Percentiles rank a stretch among this genome's conserved stretches.
Conservation (phyloP, 2,888 invertebrate genomes). For the Scaeva pyrastri region DNA sequence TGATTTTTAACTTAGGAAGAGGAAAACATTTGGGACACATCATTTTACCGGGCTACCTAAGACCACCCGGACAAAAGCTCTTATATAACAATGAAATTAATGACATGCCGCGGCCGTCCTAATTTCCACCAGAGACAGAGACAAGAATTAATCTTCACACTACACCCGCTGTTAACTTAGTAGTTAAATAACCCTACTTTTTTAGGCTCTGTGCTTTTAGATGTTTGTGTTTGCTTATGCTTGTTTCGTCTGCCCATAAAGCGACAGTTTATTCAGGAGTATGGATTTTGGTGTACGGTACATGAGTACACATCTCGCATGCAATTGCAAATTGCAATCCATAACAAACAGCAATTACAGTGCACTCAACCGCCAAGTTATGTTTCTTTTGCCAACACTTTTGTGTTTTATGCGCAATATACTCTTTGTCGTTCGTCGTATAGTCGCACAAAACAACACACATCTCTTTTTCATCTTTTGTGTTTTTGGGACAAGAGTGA, state of each 20-base stretch:
- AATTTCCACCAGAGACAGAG: neutral
- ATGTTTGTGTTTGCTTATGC: neutral
- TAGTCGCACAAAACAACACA: neutral
- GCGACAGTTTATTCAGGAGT: slow-evolving; percentile 34
- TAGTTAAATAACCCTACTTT: too few relatives aligned
- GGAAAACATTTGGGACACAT: too few relatives aligned
- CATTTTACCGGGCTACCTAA: too few relatives aligned
- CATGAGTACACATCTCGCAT: slow-evolving; percentile 26
- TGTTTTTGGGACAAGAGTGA: slow-evolving; percentile 33
- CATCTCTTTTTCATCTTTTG: slow-evolving; percentile 25
- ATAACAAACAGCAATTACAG: slow-evolving; percentile 52
- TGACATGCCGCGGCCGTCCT: neutral
- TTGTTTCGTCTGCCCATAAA: slow-evolving; percentile 9
- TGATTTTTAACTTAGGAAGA: too few relatives aligned
- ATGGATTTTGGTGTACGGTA: slow-evolving; percentile 27
- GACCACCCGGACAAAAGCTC: neutral
- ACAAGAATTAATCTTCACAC: slow-evolving; percentile 6
- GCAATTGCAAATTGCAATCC: slow-evolving; percentile 56
- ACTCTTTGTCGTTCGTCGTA: neutral
- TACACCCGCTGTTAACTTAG: slow-evolving; percentile 18
- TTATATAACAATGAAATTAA: neutral
- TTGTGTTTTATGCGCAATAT: slow-evolving; percentile 30
- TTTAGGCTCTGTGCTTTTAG: neutral
- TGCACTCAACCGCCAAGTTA: slow-evolving; percentile 22
- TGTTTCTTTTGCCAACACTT: slow-evolving; percentile 24